These are phyloP conservation scores for Lepidochrysops patricia DNA, from an alignment of 2,888 invertebrate genomes.

Conservation along the genomic window DNA sequence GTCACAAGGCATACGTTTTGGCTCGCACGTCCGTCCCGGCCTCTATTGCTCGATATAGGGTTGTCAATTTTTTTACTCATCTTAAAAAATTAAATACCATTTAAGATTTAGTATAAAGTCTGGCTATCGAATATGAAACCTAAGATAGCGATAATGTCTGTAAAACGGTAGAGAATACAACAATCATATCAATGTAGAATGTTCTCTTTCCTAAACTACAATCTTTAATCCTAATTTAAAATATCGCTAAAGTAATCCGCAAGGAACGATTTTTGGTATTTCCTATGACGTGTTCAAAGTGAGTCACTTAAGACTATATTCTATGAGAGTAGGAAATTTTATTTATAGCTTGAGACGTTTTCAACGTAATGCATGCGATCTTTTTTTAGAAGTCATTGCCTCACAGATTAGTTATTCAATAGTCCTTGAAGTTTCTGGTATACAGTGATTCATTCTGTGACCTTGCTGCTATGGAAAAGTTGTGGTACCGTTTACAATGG, in stretches of 20 bases:
- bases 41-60: slow-evolving; percentile 14
- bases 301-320: neutral
- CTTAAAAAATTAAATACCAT: neutral
- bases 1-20: slow-evolving; percentile 32
- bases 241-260: neutral
- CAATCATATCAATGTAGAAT: no score
- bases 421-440: neutral
- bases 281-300: neutral
- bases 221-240: neutral
- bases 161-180: no score
- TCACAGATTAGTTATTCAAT: neutral
- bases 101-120: no score
- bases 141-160: no score
- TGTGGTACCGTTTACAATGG: neutral
- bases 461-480: neutral
- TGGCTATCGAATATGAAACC: no score
- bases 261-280: neutral
- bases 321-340: neutral
- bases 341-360: neutral
- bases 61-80: slow-evolving; percentile 1
- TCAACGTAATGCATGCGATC: neutral
- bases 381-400: neutral
- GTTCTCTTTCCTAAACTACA: neutral
- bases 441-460: neutral
- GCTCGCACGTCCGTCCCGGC: slow-evolving; percentile 1